phyloP scores from a whole-genome alignment of 2,888 invertebrate species.

The Diaprepes abbreviatus region DNA sequence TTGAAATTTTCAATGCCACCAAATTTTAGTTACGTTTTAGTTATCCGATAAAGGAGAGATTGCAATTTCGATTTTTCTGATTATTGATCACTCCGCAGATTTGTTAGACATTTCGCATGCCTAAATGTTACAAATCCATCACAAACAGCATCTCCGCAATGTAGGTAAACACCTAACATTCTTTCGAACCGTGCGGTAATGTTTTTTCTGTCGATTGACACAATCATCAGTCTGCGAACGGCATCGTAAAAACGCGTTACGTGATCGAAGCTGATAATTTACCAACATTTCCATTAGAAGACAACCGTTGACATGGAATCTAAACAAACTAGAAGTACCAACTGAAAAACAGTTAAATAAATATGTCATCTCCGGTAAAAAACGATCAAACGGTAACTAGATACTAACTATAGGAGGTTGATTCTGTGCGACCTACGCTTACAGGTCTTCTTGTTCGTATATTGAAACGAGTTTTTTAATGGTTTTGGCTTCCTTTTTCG shows the following conservation, averaged over 20 bases:
- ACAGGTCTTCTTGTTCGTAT: no score
- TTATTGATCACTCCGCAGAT: no score
- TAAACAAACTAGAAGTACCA: conserved; percentile 26
- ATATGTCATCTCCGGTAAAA: conserved; percentile 26
- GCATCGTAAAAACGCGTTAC: conserved; percentile 30
- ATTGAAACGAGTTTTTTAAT: no score
- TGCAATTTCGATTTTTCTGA: no score
- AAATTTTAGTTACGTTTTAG: no score
- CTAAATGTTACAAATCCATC: no score
- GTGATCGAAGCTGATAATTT: conserved; percentile 30
- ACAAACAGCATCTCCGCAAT: conserved; percentile 2
- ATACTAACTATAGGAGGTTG: no score
- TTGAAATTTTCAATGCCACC: no score
- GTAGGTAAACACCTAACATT: conserved; percentile 26
- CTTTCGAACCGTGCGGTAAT: conserved; percentile 23
- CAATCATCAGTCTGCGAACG: conserved; percentile 19
- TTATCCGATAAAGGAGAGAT: no score
- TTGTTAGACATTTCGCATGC: no score
- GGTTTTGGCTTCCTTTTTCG: no score
- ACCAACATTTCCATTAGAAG: conserved; percentile 35
- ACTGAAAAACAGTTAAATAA: conserved; percentile 31
- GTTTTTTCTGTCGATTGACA: conserved; percentile 22
- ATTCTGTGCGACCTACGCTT: no score
- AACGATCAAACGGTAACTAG: conserved; percentile 9
- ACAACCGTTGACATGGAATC: conserved; percentile 35